Base-by-base conservation (phyloP, 2,113 vertebrate species). In the Tamias sibiricus region DNA sequence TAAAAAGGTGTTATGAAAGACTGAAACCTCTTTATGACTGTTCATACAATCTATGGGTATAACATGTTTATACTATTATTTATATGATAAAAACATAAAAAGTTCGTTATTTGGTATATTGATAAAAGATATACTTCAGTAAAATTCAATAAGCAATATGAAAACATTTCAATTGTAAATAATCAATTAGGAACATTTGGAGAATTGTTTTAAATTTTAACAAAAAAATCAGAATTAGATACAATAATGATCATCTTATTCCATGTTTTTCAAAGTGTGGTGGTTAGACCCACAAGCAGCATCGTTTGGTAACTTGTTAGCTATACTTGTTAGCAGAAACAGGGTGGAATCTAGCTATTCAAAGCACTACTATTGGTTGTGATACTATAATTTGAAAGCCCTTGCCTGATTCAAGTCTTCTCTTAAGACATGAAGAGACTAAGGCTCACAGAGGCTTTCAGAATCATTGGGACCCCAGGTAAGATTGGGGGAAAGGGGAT, bases 61-160 rank as follows among this genome's bases (percentile, higher is more conserved):
- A 94, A 95, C 35, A 75, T 59, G 32, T 69, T 88, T 77, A 42
- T 54, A 86, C 16, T 80, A 64, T 79, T 83, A 59, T 92, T 49
- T 57, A 3, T 71, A 2, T 52, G 79, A 90, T 74, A 68, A 44
- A 89, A 49, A 54, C 35, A 24, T 71, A 35, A 20, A 89, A 68
- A 79, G 22, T 1, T 71, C 17, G n/a, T 13, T 52, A 82, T 76
- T 83, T 68, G 2, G 8, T 4, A 35, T 69, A 49, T 13, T 83
- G 9, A n/a, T n/a, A n/a, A n/a, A n/a, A n/a, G n/a, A n/a, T n/a
- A n/a, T n/a, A n/a, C n/a, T n/a, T n/a, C n/a, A n/a, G n/a, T n/a
- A n/a, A n/a, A n/a, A n/a, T n/a, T n/a, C n/a, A n/a, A n/a, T n/a
- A n/a, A n/a, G n/a, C n/a, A n/a, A n/a, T n/a, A n/a, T n/a, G n/a